Percentiles rank a stretch among this genome's conserved stretches.
phyloP scores from a whole-genome alignment of 2,888 invertebrate genomes.

The Bombylius major region DNA sequence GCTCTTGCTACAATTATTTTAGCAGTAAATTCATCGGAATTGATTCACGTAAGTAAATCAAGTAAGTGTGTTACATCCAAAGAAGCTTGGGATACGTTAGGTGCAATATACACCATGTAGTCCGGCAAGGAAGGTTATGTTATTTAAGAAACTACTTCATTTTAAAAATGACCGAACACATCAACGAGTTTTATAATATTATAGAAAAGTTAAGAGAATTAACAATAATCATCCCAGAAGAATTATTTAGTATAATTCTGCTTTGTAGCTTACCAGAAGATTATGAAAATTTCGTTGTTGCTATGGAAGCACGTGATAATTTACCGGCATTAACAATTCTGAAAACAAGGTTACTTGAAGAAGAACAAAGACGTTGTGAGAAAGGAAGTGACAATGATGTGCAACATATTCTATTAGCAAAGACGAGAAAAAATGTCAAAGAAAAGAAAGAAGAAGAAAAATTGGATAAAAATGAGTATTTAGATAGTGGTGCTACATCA shows the following conservation, averaged over 20 bases:
- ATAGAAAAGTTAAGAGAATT: background rate
- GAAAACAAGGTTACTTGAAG: slow-evolving; percentile 10
- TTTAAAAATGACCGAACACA: slow-evolving; percentile 3
- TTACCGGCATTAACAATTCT: slow-evolving; percentile 5
- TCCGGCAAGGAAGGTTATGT: slow-evolving; percentile 8
- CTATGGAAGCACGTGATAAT: slow-evolving; percentile 9
- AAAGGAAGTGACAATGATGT: background rate
- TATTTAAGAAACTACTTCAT: slow-evolving; percentile 10
- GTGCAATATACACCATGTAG: slow-evolving; percentile 5
- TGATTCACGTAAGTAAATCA: slow-evolving; percentile 6
- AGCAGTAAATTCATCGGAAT: slow-evolving; percentile 5
- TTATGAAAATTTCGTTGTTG: slow-evolving; percentile 5
- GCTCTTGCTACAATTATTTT: slow-evolving; percentile 8
- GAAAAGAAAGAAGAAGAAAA: background rate
- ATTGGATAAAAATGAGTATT: background rate
- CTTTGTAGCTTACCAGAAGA: slow-evolving; percentile 5
- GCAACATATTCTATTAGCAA: background rate
- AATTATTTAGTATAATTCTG: slow-evolving; percentile 4
- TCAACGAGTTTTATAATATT: slow-evolving; percentile 8
- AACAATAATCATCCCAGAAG: slow-evolving; percentile 2
- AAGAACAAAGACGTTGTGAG: background rate
- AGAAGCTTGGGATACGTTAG: slow-evolving; percentile 7
- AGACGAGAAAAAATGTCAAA: background rate
- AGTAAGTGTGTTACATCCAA: slow-evolving; percentile 6
- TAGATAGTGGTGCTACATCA: background rate